Conservation (phyloP, 2,113 vertebrate species). For the Rhabdornis inornatus region DNA sequence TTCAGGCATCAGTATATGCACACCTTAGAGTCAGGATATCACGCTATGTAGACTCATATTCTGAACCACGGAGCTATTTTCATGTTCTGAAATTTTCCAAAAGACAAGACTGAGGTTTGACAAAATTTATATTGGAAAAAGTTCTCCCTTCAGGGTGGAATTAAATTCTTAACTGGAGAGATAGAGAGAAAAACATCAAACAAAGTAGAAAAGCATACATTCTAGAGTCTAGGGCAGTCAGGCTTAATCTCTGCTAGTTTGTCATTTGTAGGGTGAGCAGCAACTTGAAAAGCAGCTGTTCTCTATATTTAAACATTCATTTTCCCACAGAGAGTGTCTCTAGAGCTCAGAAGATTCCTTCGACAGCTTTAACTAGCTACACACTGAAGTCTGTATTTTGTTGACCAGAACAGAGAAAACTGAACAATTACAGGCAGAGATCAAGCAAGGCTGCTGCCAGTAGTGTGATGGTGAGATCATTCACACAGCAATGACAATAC, state of each 20-base stretch:
- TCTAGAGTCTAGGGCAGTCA: not conserved
- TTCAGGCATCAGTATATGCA: not conserved
- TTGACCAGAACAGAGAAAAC: not conserved
- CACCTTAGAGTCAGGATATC: not conserved
- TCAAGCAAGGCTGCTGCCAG: not conserved
- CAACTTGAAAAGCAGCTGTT: not conserved
- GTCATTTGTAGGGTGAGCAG: not conserved
- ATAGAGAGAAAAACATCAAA: not conserved
- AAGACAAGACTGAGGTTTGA: not conserved
- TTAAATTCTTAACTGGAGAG: not conserved
- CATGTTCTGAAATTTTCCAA: not conserved
- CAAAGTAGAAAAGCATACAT: not conserved
- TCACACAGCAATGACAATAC: not conserved
- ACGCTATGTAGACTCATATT: not conserved
- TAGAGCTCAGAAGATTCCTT: not conserved
- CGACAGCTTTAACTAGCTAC: not conserved
- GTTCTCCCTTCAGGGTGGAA: not conserved
- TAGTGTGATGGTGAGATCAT: not conserved
- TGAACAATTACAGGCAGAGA: not conserved
- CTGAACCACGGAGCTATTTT: not conserved
- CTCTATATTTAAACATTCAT: not conserved
- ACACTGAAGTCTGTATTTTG: not conserved
- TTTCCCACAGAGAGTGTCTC: not conserved
- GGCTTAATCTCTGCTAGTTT: not conserved
- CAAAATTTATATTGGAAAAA: not conserved